phyloP scores from a whole-genome alignment of 2,888 invertebrate genomes.

The Platerodrilus igneus region DNA sequence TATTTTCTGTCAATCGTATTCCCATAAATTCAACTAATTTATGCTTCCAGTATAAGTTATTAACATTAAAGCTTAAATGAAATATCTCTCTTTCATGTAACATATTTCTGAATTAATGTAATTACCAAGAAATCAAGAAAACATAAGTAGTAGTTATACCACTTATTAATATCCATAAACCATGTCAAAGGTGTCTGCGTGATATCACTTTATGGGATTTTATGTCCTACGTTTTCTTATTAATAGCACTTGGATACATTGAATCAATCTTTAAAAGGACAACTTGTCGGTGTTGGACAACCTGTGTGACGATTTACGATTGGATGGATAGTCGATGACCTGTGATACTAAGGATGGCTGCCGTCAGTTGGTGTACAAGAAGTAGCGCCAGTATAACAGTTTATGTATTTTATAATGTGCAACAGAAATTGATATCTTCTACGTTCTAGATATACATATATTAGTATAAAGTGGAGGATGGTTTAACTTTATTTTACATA shows the following conservation, averaged over 20 bases:
- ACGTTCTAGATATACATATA: too few relatives aligned
- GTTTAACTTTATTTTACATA: too few relatives aligned
- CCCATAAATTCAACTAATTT: too few relatives aligned
- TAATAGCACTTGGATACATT: constrained; percentile 32
- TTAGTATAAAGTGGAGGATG: too few relatives aligned
- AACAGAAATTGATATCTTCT: too few relatives aligned
- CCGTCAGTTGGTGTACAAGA: constrained; percentile 2
- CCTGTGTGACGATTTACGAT: constrained; percentile 32
- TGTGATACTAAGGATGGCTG: constrained; percentile 22
- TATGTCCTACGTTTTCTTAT: constrained; percentile 30
- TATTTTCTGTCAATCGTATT: too few relatives aligned
- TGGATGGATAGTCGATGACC: constrained; percentile 29
- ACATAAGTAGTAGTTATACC: constrained; percentile 24
- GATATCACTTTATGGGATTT: constrained; percentile 29
- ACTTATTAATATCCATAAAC: constrained; percentile 30
- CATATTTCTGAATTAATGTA: constrained; percentile 8
- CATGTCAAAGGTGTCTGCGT: constrained; percentile 25
- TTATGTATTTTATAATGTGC: too few relatives aligned
- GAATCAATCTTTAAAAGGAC: constrained; percentile 32
- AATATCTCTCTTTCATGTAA: constrained; percentile 1
- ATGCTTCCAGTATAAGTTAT: too few relatives aligned
- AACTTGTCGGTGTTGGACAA: constrained; percentile 29
- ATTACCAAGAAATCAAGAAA: constrained; percentile 8
- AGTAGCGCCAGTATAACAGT: too few relatives aligned
- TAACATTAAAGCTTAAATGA: constrained; percentile 1